These are phyloP conservation scores for Yponomeuta cagnagella DNA, from an alignment of 2,888 invertebrate species.

Conservation along the genomic window DNA sequence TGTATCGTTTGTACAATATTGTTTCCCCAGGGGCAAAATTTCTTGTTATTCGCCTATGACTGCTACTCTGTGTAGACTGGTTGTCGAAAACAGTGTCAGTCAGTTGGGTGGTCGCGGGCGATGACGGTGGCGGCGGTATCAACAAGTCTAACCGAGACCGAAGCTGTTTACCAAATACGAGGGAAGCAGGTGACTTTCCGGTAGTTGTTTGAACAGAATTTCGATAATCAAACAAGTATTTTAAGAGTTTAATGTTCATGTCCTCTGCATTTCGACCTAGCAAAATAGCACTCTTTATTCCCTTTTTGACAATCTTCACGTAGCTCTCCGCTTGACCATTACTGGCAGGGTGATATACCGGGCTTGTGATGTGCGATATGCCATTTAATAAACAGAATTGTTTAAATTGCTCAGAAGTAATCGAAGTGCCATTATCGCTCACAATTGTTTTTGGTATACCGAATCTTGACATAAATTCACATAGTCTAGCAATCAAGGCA, in stretches of 20 bases:
- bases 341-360: slow-evolving; percentile 12
- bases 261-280: background rate
- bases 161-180: slow-evolving; percentile 4
- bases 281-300: slow-evolving; percentile 5
- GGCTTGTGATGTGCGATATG: slow-evolving; percentile 12
- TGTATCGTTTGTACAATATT: too few relatives aligned
- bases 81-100: background rate
- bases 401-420: slow-evolving; percentile 9
- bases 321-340: slow-evolving; percentile 12
- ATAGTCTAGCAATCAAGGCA: background rate
- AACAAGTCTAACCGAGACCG: slow-evolving; percentile 6
- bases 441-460: slow-evolving; percentile 16
- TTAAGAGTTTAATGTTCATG: background rate
- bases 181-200: background rate
- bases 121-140: background rate
- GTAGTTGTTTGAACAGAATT: slow-evolving; percentile 8
- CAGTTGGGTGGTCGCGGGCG: background rate
- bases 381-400: too few relatives aligned
- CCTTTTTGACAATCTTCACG: slow-evolving; percentile 18
- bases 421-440: slow-evolving; percentile 16
- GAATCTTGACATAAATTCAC: slow-evolving; percentile 6
- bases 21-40: background rate
- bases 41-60: background rate
- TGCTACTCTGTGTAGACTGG: slow-evolving; percentile 5
- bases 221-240: slow-evolving; percentile 12